Conservation (phyloP, 2,113 vertebrate genomes). For the Mystacornis crossleyi region DNA sequence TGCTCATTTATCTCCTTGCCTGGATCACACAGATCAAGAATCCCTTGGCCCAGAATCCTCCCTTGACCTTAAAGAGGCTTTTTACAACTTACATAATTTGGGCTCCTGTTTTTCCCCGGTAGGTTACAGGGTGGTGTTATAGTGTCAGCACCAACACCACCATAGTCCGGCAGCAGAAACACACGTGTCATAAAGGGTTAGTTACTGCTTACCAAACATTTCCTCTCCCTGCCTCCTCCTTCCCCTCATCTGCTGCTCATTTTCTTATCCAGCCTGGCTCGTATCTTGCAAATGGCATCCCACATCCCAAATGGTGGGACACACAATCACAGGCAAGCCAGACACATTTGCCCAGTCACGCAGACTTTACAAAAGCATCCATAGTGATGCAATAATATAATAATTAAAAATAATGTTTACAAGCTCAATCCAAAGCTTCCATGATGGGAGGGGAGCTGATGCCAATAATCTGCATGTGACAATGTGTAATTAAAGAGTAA, state of each 20-base stretch:
- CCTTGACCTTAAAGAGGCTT: not conserved
- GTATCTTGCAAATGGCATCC: not conserved
- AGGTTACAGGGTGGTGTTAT: not conserved
- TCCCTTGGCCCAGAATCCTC: not conserved
- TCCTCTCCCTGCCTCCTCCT: not conserved
- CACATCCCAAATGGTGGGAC: not conserved
- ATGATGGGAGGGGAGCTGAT: not conserved
- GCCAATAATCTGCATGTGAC: not conserved
- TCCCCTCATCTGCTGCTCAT: not conserved
- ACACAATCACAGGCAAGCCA: not conserved
- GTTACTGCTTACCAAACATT: not conserved
- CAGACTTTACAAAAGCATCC: not conserved
- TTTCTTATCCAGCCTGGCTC: not conserved
- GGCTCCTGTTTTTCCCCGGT: not conserved
- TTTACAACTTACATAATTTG: not conserved
- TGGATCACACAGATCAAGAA: not conserved
- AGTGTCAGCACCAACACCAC: not conserved
- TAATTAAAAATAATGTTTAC: not conserved
- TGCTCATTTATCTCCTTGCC: not conserved
- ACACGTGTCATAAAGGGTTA: fast-evolving
- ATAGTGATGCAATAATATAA: not conserved
- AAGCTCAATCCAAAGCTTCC: not conserved
- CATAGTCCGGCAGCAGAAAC: not conserved
- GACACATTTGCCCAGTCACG: not conserved
- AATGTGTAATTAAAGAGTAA: not conserved